Conservation (phyloP, 2,888 invertebrate species). For the Sphecodes monilicornis region DNA sequence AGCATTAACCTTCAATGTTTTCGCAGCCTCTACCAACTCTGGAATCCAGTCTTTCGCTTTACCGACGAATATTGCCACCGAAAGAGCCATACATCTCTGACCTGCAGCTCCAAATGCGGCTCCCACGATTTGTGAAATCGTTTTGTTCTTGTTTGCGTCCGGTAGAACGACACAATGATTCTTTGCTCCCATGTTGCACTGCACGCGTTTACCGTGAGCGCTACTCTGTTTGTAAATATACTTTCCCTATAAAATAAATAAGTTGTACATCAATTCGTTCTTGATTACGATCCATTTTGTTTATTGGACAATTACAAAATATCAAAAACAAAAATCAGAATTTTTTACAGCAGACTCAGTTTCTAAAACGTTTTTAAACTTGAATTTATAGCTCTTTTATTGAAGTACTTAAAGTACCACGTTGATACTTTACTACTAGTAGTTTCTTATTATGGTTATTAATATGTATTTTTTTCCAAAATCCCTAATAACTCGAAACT, state of each 20-base stretch:
- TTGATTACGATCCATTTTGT: too few species aligned
- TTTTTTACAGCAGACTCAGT: too few species aligned
- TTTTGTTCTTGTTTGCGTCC: slow-evolving; percentile 98
- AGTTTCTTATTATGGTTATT: too few species aligned
- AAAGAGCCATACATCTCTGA: slow-evolving; percentile 99
- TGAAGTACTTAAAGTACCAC: too few species aligned
- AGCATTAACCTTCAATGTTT: slow-evolving; percentile 95
- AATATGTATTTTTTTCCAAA: too few species aligned
- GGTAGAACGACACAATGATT: slow-evolving; percentile 99
- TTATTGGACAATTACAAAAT: too few species aligned
- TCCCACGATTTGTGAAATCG: slow-evolving; percentile 95
- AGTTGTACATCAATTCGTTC: not conserved
- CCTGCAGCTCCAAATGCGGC: slow-evolving; percentile 99
- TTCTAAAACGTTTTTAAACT: too few species aligned
- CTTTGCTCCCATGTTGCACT: slow-evolving; percentile 99
- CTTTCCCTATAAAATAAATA: slow-evolving; percentile 87
- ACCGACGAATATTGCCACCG: slow-evolving; percentile 96
- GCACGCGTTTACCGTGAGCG: slow-evolving; percentile 96
- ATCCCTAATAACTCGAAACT: too few species aligned
- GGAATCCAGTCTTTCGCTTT: slow-evolving; percentile 95
- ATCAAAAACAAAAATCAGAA: too few species aligned
- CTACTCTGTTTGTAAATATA: slow-evolving; percentile 97
- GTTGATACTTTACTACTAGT: too few species aligned
- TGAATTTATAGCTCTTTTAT: too few species aligned
- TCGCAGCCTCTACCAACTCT: slow-evolving; percentile 93